Base-by-base conservation (phyloP, 2,113 vertebrate genomes). In the Crotophaga sulcirostris region DNA sequence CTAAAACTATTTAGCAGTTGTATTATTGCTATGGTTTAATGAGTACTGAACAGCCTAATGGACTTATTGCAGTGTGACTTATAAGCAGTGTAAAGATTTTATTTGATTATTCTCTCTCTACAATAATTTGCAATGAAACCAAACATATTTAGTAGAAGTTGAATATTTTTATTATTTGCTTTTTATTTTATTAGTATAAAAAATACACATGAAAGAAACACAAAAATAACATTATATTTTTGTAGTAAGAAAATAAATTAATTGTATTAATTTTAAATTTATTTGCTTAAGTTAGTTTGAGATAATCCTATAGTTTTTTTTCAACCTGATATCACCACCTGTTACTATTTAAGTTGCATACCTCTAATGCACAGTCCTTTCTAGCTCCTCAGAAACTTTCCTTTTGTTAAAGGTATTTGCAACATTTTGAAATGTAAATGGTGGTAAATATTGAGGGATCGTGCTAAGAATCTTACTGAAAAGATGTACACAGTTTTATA, bases 401-500 rank as follows among this genome's bases (percentile, higher is more conserved):
- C 47, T 15, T 58, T 66, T 42, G 10, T 70, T 84, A 79, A 64
- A 83, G 10, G 2, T 58, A n/a, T 84, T 74, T 91, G 14, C 23
- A 70, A 34, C 3, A 25, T 23, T 78, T 33, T 87, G 23, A 87
- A 89, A 91, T 69, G 26, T 14, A 84, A 87, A 87, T 70, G 8
- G 9, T 0, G 1, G 12, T n/a, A 91, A 93, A 78, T 5, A 72
- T 1, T 63, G 28, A 54, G 70, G 31, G 8, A 36, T 24, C 10
- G 29, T 4, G 4, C 0, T 64, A 75, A 74, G 0, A 2, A 36
- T 34, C 31, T 51, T 55, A 20, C 24, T 4, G 5, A 62, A 69
- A 80, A 62, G 9, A 26, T 8, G 2, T 29, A 38, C 5, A 44
- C 2, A 38, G 51, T 82, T 89, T 56, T 5, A 60, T 55, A 4